Evolutionary conservation across 2,113 vertebrate genomes (phyloP), one percentile per base, ranked within the genome.

Genomic region (Mesitornis unicolor): DNA sequence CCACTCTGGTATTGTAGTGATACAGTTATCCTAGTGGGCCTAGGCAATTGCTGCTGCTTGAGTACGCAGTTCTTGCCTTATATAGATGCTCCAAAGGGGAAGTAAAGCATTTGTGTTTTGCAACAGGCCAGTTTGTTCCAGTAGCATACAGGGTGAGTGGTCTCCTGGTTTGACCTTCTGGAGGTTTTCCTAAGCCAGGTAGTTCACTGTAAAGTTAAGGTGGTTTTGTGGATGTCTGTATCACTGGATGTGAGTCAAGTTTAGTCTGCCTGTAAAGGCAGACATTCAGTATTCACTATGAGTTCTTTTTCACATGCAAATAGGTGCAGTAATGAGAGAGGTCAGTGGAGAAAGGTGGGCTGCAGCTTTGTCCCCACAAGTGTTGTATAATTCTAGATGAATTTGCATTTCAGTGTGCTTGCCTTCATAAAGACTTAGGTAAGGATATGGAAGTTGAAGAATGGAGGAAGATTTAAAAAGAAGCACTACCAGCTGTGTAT

Each of bases 31-130:
- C 7, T n/a, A 83, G 92, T 42, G 82, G 80, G 65, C 77, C 65
- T 47, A 90, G 8, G 26, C 40, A 79, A 48, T 96, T 35, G 3
- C 13, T 82, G 89, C n/a, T 97, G 91, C 82, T 93, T 40, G 86
- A 89, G 4, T 92, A 87, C 87, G 71, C 87, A 95, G 86, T 71
- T 78, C 5, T 86, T 93, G 76, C 93, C 74, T 92, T 97, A 83
- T 16, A 68, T 90, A 97, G n/a, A 71, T 97, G 67, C 89, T 97
- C 93, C 96, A 64, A 35, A 91, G 35, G 18, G 36, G 33, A 59
- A 79, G 28, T 35, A 24, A 74, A 63, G 36, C 5, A 14, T 42
- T 28, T 48, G 26, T 56, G 13, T 60, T 83, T 75, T 73, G 54
- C 11, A 83, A 12, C 21, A 45, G 36, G 45, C 10, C 7, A 31